Evolutionary conservation across 1,140 invertebrate species (phyloP).

Genomic region (Calosoma granatense): DNA sequence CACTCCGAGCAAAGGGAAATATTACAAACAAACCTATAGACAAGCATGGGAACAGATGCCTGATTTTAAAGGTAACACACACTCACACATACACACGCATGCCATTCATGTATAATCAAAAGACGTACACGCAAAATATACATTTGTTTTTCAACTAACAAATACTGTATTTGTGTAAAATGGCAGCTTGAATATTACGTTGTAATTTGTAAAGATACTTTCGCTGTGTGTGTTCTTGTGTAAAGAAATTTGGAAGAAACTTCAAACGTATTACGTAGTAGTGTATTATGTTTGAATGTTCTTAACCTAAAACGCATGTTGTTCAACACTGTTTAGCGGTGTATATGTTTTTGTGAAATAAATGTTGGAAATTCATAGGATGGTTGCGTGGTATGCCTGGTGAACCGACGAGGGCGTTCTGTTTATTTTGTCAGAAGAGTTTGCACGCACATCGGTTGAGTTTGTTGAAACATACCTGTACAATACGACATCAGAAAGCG

Average conservation of each 20-base stretch:
- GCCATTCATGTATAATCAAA: no score
- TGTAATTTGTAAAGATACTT: not conserved
- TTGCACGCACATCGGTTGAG: slow-evolving; percentile 49
- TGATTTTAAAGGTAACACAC: slow-evolving; percentile 44
- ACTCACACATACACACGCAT: no score
- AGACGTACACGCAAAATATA: no score
- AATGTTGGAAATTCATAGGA: slow-evolving; percentile 27
- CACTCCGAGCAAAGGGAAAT: slow-evolving; percentile 25
- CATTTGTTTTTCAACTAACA: no score
- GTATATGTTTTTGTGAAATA: not conserved
- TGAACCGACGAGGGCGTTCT: slow-evolving; percentile 43
- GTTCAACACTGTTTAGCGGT: no score
- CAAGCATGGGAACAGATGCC: slow-evolving; percentile 46
- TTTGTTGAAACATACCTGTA: slow-evolving; percentile 47
- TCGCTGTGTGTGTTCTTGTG: no score
- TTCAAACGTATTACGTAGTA: no score
- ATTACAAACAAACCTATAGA: slow-evolving; percentile 47
- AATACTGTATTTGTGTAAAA: not conserved
- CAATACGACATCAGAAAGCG: slow-evolving; percentile 44
- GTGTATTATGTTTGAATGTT: no score
- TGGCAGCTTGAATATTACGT: not conserved
- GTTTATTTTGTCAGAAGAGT: slow-evolving; percentile 45
- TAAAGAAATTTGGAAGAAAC: no score
- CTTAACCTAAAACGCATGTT: no score
- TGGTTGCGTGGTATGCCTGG: slow-evolving; percentile 43